phyloP scores from a whole-genome alignment of 2,888 invertebrate species.

The Cactoblastis cactorum region DNA sequence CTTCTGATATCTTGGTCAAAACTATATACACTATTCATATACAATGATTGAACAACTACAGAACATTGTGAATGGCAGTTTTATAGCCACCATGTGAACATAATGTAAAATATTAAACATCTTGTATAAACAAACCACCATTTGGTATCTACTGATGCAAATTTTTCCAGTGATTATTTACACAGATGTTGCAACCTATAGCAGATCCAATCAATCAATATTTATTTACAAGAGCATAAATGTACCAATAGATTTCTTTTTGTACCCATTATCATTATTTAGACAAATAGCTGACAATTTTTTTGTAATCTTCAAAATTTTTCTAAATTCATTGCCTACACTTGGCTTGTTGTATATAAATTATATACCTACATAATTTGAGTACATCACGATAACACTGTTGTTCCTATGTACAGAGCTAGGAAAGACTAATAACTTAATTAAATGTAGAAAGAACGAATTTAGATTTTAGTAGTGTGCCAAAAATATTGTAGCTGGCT shows the following conservation, averaged over 20 bases:
- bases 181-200: too few species aligned
- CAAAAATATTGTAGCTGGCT: slow-evolving; percentile 59
- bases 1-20: too few species aligned
- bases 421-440: slow-evolving; percentile 26
- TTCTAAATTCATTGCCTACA: too few species aligned
- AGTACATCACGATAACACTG: slow-evolving; percentile 36
- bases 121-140: too few species aligned
- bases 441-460: slow-evolving; percentile 37
- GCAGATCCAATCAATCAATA: too few species aligned
- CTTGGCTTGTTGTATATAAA: slow-evolving; percentile 20
- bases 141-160: not conserved
- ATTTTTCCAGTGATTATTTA: not conserved
- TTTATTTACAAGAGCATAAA: too few species aligned
- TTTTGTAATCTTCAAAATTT: too few species aligned
- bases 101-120: too few species aligned
- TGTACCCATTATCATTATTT: not conserved
- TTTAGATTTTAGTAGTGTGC: slow-evolving; percentile 61
- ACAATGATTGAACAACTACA: too few species aligned
- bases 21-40: too few species aligned
- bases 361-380: slow-evolving; percentile 30
- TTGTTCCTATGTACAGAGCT: slow-evolving; percentile 66
- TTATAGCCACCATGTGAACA: too few species aligned
- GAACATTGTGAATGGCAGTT: too few species aligned
- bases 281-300: not conserved
- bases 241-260: not conserved